These are phyloP conservation scores for Agrypnus murinus DNA, from an alignment of 2,888 invertebrate species.

Conservation along the genomic window DNA sequence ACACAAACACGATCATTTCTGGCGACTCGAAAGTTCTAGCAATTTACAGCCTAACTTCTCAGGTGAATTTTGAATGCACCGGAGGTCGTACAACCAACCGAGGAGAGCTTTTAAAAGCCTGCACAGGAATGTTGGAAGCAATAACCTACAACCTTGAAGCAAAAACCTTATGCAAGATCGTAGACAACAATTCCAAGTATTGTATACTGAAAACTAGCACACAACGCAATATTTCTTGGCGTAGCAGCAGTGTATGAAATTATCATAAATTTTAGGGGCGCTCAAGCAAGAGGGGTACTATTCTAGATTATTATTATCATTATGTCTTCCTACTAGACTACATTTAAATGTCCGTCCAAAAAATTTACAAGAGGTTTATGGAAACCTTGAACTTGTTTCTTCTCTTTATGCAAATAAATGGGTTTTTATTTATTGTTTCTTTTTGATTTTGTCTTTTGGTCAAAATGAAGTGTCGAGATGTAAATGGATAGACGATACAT, in stretches of 20 bases:
- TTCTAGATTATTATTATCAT: too few species aligned
- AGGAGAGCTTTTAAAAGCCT: constrained; percentile 40
- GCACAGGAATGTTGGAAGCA: constrained; percentile 51
- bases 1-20: background rate
- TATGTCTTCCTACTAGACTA: background rate
- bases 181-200: constrained; percentile 49
- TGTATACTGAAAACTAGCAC: constrained; percentile 45
- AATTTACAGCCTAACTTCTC: constrained; percentile 31
- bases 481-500: background rate
- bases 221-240: constrained; percentile 43
- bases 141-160: constrained; percentile 53
- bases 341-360: constrained; percentile 8
- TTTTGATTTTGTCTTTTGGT: background rate
- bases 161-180: constrained; percentile 50
- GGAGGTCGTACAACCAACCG: constrained; percentile 46
- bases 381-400: constrained; percentile 25
- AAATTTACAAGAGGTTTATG: background rate
- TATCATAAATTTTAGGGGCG: constrained; percentile 9
- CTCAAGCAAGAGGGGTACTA: background rate
- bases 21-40: background rate
- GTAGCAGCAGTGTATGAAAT: constrained; percentile 15
- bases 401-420: too few species aligned
- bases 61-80: constrained; percentile 49
- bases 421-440: too few species aligned
- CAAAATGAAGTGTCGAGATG: constrained; percentile 7